These are phyloP conservation scores for Mustela lutreola DNA, from an alignment of 2,113 vertebrate genomes.

Conservation along the genomic window DNA sequence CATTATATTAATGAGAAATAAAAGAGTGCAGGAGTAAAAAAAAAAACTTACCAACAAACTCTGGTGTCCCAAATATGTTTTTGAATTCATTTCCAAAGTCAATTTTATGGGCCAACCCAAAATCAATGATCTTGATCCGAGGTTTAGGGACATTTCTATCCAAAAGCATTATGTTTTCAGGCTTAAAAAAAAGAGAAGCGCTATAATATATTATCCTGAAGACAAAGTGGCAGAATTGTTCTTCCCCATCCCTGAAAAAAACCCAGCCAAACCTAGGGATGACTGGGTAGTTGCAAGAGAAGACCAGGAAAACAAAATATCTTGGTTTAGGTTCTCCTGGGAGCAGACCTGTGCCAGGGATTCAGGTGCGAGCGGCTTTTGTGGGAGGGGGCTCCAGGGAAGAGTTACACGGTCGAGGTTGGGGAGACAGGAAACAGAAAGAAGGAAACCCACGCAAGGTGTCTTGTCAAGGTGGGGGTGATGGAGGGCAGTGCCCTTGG, in stretches of 20 bases:
- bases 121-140: slow-evolving; percentile 99
- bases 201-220: background rate
- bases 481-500: background rate
- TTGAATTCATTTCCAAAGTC: slow-evolving; percentile 99
- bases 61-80: slow-evolving; percentile 98
- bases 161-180: slow-evolving; percentile 99
- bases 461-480: background rate
- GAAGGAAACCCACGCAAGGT: background rate
- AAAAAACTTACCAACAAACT: slow-evolving; percentile 96
- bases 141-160: slow-evolving; percentile 95
- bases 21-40: slow-evolving; percentile 53
- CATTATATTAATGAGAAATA: background rate
- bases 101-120: slow-evolving; percentile 98
- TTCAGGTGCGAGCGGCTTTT: background rate
- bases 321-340: background rate
- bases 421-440: background rate
- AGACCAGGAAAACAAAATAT: background rate
- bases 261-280: background rate
- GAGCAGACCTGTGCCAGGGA: background rate
- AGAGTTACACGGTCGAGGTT: background rate
- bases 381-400: background rate
- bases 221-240: background rate
- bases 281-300: background rate
- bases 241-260: background rate
- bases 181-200: slow-evolving; percentile 86